Base-by-base conservation (phyloP, 1,140 invertebrate genomes). In the Bombus superbus region DNA sequence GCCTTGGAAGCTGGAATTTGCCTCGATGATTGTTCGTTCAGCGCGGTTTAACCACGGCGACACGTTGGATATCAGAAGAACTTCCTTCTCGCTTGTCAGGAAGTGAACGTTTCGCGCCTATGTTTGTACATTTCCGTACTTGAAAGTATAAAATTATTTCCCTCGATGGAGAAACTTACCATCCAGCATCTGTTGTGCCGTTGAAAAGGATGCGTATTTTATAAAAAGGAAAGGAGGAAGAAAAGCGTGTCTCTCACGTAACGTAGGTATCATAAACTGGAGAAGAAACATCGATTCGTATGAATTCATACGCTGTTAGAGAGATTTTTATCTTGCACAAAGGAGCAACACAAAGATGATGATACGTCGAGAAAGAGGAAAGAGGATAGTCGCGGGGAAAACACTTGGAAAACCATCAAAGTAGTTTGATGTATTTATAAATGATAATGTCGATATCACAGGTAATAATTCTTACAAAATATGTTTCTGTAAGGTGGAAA, bases 1-100 rank as follows among this genome's bases (percentile, higher is more conserved):
- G 83, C 77, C 88, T 89, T 79, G 66, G 79, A 83, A 73, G 85
- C 79, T 89, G 87, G 87, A 89, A 89, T 89, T 85, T 81, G 47
- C 83, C 47, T 69, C 38, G 38, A 40, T 79, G 88, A 89, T 89
- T 86, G 89, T 89, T 89, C 83, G 79, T 69, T 89, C 78, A 83
- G 28, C 69, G n/a, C 53, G 83, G 42, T 85, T 85, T 85, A 72
- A 85, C 59, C 28, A 28, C 68, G 76, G 53, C 6, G 77, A 72
- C 76, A 9, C 83, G 68, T 80, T n/a, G 32, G 68, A 85, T 64
- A 62, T 35, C 40, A 0, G 28, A 13, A 3, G 28, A 11, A 80
- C 59, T 85, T 79, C 62, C 66, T n/a, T 44, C 76, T 62, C 10
- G 28, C 59, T 62, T 57, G 80, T 25, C n/a, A 32, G 81, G 62